Conservation (phyloP, 2,797 vertebrate genomes). For the Novumbra hubbsi region DNA sequence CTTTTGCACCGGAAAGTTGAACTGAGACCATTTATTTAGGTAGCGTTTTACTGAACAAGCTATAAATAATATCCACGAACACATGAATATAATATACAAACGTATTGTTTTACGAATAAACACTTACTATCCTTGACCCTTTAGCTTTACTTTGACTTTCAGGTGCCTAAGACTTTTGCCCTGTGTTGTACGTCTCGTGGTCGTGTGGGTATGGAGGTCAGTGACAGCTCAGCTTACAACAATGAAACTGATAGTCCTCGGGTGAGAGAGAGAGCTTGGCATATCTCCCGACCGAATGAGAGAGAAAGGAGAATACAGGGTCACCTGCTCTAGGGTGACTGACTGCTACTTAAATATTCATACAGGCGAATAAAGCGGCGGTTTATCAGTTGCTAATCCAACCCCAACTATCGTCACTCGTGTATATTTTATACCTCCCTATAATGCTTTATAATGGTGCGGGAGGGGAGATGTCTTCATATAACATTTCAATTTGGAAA, state of each 20-base stretch:
- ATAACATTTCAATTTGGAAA: neutral
- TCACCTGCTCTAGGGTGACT: slow-evolving; percentile 50
- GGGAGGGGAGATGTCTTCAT: neutral
- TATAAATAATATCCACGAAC: too few relatives aligned
- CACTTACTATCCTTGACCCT: too few relatives aligned
- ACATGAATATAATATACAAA: too few relatives aligned
- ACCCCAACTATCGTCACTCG: slow-evolving; percentile 13
- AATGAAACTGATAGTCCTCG: slow-evolving; percentile 59
- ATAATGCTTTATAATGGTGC: neutral
- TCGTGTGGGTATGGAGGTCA: slow-evolving; percentile 46
- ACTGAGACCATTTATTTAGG: neutral
- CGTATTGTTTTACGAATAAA: too few relatives aligned
- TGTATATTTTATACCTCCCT: slow-evolving; percentile 31
- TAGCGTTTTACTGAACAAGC: too few relatives aligned
- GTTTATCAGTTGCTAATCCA: slow-evolving; percentile 45
- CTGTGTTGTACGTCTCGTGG: slow-evolving; percentile 36
- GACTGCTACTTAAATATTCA: slow-evolving; percentile 65
- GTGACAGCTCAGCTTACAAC: slow-evolving; percentile 59
- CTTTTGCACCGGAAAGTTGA: neutral
- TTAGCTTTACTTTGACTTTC: too few relatives aligned
- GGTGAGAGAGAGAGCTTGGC: slow-evolving; percentile 44
- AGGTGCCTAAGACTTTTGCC: too few relatives aligned
- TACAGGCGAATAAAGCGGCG: slow-evolving; percentile 47
- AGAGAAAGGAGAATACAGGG: slow-evolving; percentile 43
- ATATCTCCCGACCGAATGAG: slow-evolving; percentile 29